phyloP scores from a whole-genome alignment of 2,888 invertebrate species.

The Agrotis ipsilon region DNA sequence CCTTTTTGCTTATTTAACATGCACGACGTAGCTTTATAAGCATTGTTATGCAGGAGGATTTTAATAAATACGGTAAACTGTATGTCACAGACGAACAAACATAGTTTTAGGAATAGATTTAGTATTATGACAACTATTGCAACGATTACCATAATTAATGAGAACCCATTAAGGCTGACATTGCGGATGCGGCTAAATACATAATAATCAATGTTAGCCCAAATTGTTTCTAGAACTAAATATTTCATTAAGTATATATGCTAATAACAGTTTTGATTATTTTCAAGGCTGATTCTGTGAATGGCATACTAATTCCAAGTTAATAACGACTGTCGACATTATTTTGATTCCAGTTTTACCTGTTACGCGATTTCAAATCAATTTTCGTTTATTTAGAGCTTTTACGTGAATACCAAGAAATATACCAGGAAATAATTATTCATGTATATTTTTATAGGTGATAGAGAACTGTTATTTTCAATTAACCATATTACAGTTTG shows the following conservation, averaged over 20 bases:
- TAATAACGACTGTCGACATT: slow-evolving; percentile 14
- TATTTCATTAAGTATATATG: slow-evolving; percentile 9
- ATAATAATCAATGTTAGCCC: not conserved
- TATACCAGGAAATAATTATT: slow-evolving; percentile 7
- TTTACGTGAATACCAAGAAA: slow-evolving; percentile 2
- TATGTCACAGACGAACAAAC: not conserved
- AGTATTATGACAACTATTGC: not conserved
- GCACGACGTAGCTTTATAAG: slow-evolving; percentile 11
- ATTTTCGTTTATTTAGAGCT: slow-evolving; percentile 9
- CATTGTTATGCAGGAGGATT: slow-evolving; percentile 19
- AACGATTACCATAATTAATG: slow-evolving; percentile 37
- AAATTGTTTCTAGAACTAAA: slow-evolving; percentile 30
- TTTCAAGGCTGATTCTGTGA: slow-evolving; percentile 45
- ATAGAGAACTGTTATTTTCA: not conserved
- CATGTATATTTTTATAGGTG: not conserved
- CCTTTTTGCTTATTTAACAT: slow-evolving; percentile 24
- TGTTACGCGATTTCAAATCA: slow-evolving; percentile 19
- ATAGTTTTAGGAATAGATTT: not conserved
- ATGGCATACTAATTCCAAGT: slow-evolving; percentile 32
- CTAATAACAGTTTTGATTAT: slow-evolving; percentile 28
- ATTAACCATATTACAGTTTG: not conserved
- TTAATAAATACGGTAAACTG: slow-evolving; percentile 15
- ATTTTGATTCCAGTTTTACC: slow-evolving; percentile 30
- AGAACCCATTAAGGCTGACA: slow-evolving; percentile 19
- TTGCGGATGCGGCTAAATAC: not conserved